Evolutionary conservation across 2,113 vertebrate species (phyloP), one percentile per base, ranked within the genome.

Genomic region (Lanius collurio): DNA sequence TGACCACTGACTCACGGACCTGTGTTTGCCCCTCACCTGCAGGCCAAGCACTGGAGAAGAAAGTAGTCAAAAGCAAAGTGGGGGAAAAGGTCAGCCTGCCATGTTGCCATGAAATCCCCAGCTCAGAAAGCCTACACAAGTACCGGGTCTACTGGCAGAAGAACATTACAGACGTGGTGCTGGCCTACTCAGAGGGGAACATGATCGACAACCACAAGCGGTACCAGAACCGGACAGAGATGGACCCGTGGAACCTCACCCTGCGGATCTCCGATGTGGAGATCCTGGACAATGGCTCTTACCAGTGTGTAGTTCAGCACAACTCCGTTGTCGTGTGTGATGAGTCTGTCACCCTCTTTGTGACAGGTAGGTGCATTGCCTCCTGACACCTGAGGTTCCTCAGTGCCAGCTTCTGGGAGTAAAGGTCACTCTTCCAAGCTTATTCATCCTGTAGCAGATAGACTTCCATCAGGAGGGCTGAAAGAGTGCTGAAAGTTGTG

Each of bases 141-240:
- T 79, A 95, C 57, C 94, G 96, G 0, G 73, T 98, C 37, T 98
- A 98, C 79, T 98, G 98, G 98, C 98, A 98, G 95, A 98, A 94
- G 76, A 81, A 86, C 41, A 4, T 5, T 1, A 77, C 46, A 0
- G 39, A 62, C 0, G 56, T 97, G 23, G 82, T 96, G 78, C 95
- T 97, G 39, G 89, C 97, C 59, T 94, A 96, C 2, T 16, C 93
- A 1, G 3, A 52, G 2, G 97, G 95, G 31, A 5, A 7, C 0
- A 15, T 3, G 19, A 44, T 91, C 13, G 0, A 0, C 6, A 1
- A 3, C 0, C 1, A 26, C 1, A 0, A 39, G 3, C 27, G 20
- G 3, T 98, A 97, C 1, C 1, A 9, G 56, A 97, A 98, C 86
- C 94, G 98, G 13, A 95, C 97, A 5, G 18, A 78, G 28, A 16